phyloP scores from a whole-genome alignment of 2,888 invertebrate species.

The Acanthopleura granulata region DNA sequence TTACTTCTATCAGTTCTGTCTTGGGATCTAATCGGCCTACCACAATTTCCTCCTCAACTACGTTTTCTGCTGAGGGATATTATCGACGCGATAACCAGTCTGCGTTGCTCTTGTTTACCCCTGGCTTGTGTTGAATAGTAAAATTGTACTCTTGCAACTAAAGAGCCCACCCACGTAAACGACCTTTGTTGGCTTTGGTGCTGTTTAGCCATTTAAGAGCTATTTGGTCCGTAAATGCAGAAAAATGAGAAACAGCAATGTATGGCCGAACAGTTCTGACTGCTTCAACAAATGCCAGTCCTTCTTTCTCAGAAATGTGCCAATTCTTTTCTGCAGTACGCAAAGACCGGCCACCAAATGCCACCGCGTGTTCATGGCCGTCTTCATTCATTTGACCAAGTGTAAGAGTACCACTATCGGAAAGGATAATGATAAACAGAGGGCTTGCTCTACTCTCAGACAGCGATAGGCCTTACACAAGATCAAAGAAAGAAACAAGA shows the following conservation, averaged over 20 bases:
- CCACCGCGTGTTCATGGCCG: constrained; percentile 27
- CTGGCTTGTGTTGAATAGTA: constrained; percentile 28
- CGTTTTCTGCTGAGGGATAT: constrained; percentile 11
- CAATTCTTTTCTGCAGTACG: constrained; percentile 28
- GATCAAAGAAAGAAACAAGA: too few relatives aligned
- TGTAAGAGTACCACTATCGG: too few relatives aligned
- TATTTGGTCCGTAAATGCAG: constrained; percentile 32
- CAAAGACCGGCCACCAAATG: constrained; percentile 34
- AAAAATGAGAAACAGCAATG: constrained; percentile 27
- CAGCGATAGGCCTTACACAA: too few relatives aligned
- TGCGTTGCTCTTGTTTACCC: constrained; percentile 29
- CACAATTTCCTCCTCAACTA: neutral
- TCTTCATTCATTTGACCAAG: constrained; percentile 32
- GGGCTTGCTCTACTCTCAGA: too few relatives aligned
- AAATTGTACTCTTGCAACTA: constrained; percentile 35
- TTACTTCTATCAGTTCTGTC: neutral
- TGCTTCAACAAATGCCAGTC: constrained; percentile 35
- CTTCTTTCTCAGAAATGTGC: constrained; percentile 31
- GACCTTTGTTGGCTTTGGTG: constrained; percentile 26
- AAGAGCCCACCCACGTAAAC: constrained; percentile 35
- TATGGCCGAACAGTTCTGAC: constrained; percentile 31
- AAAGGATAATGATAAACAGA: too few relatives aligned
- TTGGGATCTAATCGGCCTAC: neutral
- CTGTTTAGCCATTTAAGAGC: constrained; percentile 28
- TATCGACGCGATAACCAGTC: constrained; percentile 24